Conservation (phyloP, 2,797 vertebrate genomes). For the Pangasius larnaudii region DNA sequence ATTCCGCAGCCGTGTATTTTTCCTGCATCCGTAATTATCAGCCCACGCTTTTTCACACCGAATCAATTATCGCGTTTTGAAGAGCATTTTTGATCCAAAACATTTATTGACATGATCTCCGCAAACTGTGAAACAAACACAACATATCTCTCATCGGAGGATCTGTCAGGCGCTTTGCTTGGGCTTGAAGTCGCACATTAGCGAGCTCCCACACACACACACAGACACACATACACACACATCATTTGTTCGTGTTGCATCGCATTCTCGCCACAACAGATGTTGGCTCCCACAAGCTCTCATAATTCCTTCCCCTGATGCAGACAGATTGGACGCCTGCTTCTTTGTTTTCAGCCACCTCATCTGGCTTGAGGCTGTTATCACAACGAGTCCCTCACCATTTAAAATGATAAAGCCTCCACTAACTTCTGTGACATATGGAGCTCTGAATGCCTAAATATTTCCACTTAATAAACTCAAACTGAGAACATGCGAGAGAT, state of each 20-base stretch:
- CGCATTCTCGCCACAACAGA: conserved; percentile 63
- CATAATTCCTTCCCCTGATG: conserved; percentile 60
- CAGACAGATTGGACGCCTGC: conserved; percentile 58
- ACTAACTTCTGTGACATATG: conserved; percentile 49
- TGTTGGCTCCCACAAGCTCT: conserved; percentile 65
- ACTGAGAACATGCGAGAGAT: conserved; percentile 3
- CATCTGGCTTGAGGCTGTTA: conserved; percentile 53
- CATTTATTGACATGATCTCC: conserved; percentile 68
- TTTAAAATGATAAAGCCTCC: conserved; percentile 53
- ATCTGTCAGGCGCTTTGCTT: conserved; percentile 61
- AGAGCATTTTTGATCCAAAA: conserved; percentile 63
- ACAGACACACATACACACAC: conserved; percentile 34
- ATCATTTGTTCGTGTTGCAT: conserved; percentile 61
- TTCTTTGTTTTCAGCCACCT: conserved; percentile 58
- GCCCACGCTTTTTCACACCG: conserved; percentile 65
- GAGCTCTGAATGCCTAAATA: conserved; percentile 40
- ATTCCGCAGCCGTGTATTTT: conserved; percentile 62
- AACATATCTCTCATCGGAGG: conserved; percentile 61
- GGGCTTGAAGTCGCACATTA: conserved; percentile 64
- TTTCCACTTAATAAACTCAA: conserved; percentile 37
- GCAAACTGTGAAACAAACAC: conserved; percentile 71
- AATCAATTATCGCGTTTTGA: conserved; percentile 67
- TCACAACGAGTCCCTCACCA: conserved; percentile 52
- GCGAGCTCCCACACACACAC: conserved; percentile 55
- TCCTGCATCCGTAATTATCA: conserved; percentile 63